Evolutionary conservation across 2,888 invertebrate species (phyloP).

Genomic region (Pyralis farinalis): DNA sequence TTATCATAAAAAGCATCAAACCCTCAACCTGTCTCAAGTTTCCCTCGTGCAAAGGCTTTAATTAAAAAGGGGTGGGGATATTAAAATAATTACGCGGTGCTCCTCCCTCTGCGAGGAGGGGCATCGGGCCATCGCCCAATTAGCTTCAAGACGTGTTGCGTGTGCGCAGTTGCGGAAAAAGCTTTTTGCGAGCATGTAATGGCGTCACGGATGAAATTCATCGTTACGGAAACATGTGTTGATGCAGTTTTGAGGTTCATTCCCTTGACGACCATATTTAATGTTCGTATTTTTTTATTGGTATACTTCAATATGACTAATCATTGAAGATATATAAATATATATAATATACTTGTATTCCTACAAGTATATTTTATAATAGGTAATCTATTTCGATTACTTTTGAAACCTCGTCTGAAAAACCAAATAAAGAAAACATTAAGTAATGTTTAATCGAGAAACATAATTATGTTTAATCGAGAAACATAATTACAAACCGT

Average conservation of each 20-base stretch:
- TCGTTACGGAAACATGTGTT: not conserved
- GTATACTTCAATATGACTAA: too few relatives aligned
- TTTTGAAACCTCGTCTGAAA: too few relatives aligned
- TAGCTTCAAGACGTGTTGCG: conserved; percentile 48
- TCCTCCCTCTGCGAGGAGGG: conserved; percentile 57
- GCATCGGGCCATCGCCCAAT: conserved; percentile 57
- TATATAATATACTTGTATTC: too few relatives aligned
- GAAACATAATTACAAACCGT: too few relatives aligned
- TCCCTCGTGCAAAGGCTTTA: conserved; percentile 29
- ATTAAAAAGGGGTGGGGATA: conserved; percentile 75
- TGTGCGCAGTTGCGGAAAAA: conserved; percentile 40
- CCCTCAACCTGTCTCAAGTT: conserved; percentile 5
- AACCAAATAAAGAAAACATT: too few relatives aligned
- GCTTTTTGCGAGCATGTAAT: conserved; percentile 48
- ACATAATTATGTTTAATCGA: too few relatives aligned
- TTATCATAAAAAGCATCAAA: not conserved
- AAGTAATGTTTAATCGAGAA: too few relatives aligned
- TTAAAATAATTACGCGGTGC: conserved; percentile 73
- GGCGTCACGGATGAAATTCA: conserved; percentile 26
- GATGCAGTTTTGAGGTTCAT: not conserved
- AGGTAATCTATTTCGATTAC: too few relatives aligned
- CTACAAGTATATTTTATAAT: too few relatives aligned
- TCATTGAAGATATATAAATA: too few relatives aligned
- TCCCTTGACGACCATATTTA: too few relatives aligned
- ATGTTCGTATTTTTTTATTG: too few relatives aligned